phyloP scores from a whole-genome alignment of 2,888 invertebrate species.

The Hedychridium roseum region DNA sequence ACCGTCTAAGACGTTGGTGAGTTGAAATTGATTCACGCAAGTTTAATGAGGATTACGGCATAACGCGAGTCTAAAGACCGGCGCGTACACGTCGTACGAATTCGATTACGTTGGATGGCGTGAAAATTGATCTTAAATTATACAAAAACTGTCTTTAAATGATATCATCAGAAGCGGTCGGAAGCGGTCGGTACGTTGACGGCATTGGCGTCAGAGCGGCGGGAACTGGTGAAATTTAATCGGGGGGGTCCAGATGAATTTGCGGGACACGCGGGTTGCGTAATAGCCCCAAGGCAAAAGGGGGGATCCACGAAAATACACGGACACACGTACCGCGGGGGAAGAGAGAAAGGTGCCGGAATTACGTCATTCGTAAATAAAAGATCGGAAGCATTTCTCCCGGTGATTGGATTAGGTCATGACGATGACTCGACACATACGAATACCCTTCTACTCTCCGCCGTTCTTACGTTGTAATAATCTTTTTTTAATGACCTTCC shows the following conservation, averaged over 20 bases:
- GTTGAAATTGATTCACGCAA: too few relatives aligned
- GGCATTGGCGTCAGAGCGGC: not conserved
- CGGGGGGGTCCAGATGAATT: slow-evolving; percentile 29
- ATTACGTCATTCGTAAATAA: slow-evolving; percentile 54
- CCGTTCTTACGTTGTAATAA: too few relatives aligned
- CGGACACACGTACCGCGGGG: not conserved
- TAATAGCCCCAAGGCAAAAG: too few relatives aligned
- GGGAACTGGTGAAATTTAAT: slow-evolving; percentile 38
- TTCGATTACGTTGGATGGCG: not conserved
- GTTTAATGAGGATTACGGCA: too few relatives aligned
- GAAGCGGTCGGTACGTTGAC: too few relatives aligned
- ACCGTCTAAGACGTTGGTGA: too few relatives aligned
- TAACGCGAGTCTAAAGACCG: too few relatives aligned
- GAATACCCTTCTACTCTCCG: not conserved
- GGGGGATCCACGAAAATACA: not conserved
- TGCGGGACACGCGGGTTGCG: slow-evolving; percentile 29
- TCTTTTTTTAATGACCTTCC: not conserved
- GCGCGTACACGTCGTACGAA: too few relatives aligned
- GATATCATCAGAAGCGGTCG: too few relatives aligned
- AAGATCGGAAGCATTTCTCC: slow-evolving; percentile 46
- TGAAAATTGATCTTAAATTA: slow-evolving; percentile 13
- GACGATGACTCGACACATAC: slow-evolving; percentile 21
- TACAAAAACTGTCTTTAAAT: too few relatives aligned
- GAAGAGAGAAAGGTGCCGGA: slow-evolving; percentile 45
- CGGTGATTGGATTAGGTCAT: slow-evolving; percentile 44